phyloP scores from a whole-genome alignment of 2,113 vertebrate genomes.

The Ibidorhyncha struthersii region DNA sequence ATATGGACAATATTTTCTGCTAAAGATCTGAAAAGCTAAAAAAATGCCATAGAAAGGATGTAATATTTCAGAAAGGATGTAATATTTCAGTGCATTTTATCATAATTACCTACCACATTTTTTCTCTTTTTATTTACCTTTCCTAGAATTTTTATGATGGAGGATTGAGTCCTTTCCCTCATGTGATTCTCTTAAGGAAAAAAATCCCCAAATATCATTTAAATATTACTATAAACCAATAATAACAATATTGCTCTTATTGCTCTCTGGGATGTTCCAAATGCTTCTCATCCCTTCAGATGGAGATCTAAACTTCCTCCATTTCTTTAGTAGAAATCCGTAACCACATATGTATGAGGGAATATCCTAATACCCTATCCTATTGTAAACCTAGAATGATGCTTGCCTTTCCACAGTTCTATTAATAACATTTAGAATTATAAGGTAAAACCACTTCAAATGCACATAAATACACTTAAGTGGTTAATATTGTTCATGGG shows the following conservation, averaged over 20 bases:
- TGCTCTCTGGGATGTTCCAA: not conserved
- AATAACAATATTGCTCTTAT: not conserved
- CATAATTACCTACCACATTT: not conserved
- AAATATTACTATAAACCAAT: not conserved
- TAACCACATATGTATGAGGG: not conserved
- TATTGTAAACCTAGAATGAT: not conserved
- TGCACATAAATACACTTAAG: not conserved
- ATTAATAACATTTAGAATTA: not conserved
- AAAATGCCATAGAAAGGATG: not conserved
- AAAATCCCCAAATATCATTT: not conserved
- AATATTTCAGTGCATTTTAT: not conserved
- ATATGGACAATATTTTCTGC: not conserved
- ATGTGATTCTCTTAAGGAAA: not conserved
- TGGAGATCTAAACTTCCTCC: not conserved
- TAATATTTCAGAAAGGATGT: not conserved
- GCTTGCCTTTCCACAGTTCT: not conserved
- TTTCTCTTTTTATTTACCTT: not conserved
- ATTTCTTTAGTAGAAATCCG: not conserved
- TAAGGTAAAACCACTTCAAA: not conserved
- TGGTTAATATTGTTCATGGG: not conserved
- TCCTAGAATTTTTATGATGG: not conserved
- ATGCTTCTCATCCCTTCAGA: not conserved
- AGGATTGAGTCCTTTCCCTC: not conserved
- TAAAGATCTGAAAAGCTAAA: not conserved
- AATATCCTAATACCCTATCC: not conserved